Evolutionary conservation across 1,140 invertebrate species (phyloP).

Genomic region (Ceratosolen solmsi): DNA sequence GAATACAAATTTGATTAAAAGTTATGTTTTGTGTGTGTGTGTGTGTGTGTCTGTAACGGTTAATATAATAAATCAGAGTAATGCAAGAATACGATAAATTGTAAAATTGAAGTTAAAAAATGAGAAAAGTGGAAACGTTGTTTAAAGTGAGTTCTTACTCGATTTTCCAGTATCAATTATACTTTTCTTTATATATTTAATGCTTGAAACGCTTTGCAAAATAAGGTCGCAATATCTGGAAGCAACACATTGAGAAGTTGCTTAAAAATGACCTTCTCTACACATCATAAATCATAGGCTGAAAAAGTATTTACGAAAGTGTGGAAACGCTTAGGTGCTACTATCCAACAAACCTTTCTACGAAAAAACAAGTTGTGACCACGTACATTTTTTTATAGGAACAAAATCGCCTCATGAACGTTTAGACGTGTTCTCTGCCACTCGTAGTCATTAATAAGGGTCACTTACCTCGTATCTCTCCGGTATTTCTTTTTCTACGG

Average conservation of each 20-base stretch:
- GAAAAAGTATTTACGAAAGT: conserved; percentile 36
- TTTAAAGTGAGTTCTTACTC: too few relatives aligned
- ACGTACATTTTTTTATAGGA: neutral
- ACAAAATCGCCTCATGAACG: conserved; percentile 49
- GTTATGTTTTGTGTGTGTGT: too few relatives aligned
- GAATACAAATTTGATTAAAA: too few relatives aligned
- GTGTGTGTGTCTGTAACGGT: too few relatives aligned
- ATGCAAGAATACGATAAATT: too few relatives aligned
- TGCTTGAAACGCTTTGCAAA: neutral
- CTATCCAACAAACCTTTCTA: neutral
- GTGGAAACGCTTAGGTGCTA: neutral
- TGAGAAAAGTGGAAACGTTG: too few relatives aligned
- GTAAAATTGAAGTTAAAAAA: too few relatives aligned
- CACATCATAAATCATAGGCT: conserved; percentile 31
- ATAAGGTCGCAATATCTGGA: neutral
- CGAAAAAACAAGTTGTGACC: conserved; percentile 4
- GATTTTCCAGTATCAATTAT: too few relatives aligned
- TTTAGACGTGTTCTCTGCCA: conserved; percentile 36
- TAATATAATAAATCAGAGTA: too few relatives aligned
- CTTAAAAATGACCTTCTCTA: conserved; percentile 41
- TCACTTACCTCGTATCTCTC: conserved; percentile 46
- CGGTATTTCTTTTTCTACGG: neutral
- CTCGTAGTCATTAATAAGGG: conserved; percentile 57
- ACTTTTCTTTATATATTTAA: neutral
- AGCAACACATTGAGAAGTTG: conserved; percentile 11